A percentile compares a stretch with the other conserved stretches of the same genome.
These are phyloP conservation scores for Cisticola juncidis DNA, from an alignment of 2,113 vertebrate genomes.

Conservation along the genomic window DNA sequence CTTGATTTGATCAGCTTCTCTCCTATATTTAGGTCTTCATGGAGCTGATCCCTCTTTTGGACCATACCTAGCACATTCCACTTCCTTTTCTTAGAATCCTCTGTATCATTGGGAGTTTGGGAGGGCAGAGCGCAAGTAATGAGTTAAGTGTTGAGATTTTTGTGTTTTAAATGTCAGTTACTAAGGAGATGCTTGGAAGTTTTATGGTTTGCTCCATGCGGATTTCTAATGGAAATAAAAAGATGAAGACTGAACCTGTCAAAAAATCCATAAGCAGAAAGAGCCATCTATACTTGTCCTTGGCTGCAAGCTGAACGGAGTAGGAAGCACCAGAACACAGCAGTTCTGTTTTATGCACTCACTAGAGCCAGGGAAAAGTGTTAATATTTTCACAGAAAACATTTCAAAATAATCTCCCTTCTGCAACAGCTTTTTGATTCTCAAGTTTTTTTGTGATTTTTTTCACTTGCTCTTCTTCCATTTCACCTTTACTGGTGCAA, in stretches of 20 bases:
- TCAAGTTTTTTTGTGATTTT: background rate
- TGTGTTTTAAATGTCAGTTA: conserved; percentile 12
- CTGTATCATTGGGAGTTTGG: background rate
- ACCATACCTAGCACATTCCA: background rate
- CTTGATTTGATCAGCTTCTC: background rate
- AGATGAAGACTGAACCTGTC: background rate
- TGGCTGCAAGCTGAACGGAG: background rate
- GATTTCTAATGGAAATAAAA: background rate
- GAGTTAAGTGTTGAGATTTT: background rate
- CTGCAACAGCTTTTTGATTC: background rate
- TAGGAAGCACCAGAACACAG: conserved; percentile 1
- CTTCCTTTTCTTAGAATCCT: background rate
- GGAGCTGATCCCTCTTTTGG: background rate
- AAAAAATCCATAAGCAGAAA: background rate
- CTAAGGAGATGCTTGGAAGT: background rate
- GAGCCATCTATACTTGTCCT: background rate
- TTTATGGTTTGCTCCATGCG: background rate
- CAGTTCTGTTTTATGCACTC: background rate
- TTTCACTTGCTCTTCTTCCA: background rate
- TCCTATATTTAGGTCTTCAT: background rate
- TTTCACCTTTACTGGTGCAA: background rate
- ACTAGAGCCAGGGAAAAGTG: background rate
- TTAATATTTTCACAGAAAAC: conserved; percentile 35
- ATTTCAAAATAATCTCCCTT: background rate
- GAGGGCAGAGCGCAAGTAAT: background rate